phyloP scores from a whole-genome alignment of 2,888 invertebrate species.

The Agonopterix subpropinquella region DNA sequence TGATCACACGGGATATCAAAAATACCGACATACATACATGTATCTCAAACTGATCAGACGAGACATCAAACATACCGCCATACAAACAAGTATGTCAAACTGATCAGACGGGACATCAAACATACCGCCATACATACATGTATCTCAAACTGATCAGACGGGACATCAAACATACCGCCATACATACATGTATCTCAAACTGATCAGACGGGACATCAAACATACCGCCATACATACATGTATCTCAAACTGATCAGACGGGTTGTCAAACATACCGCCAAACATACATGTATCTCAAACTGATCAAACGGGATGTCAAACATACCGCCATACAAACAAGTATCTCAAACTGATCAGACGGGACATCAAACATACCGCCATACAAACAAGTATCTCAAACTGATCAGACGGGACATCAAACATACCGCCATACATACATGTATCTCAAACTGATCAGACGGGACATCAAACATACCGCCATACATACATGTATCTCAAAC shows the following conservation, averaged over 20 bases:
- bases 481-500: slow-evolving; percentile 31
- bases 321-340: neutral
- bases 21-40: neutral
- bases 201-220: slow-evolving; percentile 19
- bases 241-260: slow-evolving; percentile 42
- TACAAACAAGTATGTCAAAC: slow-evolving; percentile 41
- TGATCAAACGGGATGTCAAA: slow-evolving; percentile 20
- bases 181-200: slow-evolving; percentile 31
- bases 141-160: slow-evolving; percentile 42
- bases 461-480: neutral
- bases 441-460: slow-evolving; percentile 42
- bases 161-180: neutral
- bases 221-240: neutral
- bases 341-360: slow-evolving; percentile 42
- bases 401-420: slow-evolving; percentile 19
- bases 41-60: too few relatives aligned
- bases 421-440: neutral
- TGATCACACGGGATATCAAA: slow-evolving; percentile 19
- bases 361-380: neutral
- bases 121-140: neutral
- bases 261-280: neutral
- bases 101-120: slow-evolving; percentile 19
- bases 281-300: slow-evolving; percentile 31
- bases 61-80: too few relatives aligned
- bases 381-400: slow-evolving; percentile 30